These are phyloP conservation scores for Discoglossus pictus DNA, from an alignment of 2,797 vertebrate genomes.

Conservation along the genomic window DNA sequence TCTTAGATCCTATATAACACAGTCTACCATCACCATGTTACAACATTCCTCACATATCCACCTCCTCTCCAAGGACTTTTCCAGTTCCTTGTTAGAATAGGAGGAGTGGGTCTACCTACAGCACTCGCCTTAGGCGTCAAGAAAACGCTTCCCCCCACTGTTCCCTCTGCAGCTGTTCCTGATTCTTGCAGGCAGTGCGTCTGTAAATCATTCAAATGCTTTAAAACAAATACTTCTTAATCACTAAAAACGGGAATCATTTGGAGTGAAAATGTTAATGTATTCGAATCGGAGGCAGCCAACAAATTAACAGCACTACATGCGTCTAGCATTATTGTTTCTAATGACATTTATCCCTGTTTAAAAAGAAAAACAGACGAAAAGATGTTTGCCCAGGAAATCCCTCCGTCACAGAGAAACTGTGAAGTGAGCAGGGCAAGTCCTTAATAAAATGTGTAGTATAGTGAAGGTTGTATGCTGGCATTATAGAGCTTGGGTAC, in stretches of 20 bases:
- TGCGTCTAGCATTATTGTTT: slow-evolving; percentile 56
- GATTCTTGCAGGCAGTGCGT: slow-evolving; percentile 15
- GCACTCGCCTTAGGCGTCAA: background rate
- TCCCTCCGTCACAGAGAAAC: background rate
- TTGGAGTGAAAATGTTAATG: slow-evolving; percentile 69
- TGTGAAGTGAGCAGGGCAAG: slow-evolving; percentile 1
- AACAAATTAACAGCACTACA: slow-evolving; percentile 61
- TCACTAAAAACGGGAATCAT: slow-evolving; percentile 65
- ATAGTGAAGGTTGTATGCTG: too few relatives aligned
- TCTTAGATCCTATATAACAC: too few relatives aligned
- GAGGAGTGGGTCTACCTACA: slow-evolving; percentile 30
- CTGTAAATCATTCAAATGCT: slow-evolving; percentile 56
- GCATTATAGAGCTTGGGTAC: too few relatives aligned
- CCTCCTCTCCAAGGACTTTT: background rate
- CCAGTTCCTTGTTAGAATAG: slow-evolving; percentile 15
- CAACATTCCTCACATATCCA: too few relatives aligned
- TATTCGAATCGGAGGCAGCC: slow-evolving; percentile 61
- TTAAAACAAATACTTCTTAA: slow-evolving; percentile 68
- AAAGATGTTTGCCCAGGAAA: slow-evolving; percentile 18
- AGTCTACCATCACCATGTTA: too few relatives aligned
- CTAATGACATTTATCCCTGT: slow-evolving; percentile 57
- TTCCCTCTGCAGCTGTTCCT: background rate
- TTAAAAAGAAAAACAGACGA: slow-evolving; percentile 47
- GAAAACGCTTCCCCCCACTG: slow-evolving; percentile 23
- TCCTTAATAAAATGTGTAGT: too few relatives aligned